Base-by-base conservation (phyloP, 2,113 vertebrate species). In the Dipodomys ordii region DNA sequence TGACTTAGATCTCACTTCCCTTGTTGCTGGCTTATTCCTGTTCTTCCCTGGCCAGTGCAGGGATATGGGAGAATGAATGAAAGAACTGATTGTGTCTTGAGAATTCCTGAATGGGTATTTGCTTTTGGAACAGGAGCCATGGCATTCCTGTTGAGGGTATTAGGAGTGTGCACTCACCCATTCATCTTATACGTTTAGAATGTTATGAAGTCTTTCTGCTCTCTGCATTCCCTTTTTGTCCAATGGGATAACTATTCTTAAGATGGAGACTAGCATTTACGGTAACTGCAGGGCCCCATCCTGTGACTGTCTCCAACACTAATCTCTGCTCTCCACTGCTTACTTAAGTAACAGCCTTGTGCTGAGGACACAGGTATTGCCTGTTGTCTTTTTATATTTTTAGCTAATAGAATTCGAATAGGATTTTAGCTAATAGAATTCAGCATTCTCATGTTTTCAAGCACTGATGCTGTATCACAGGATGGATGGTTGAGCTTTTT, bases 11-110 rank as follows among this genome's bases (percentile, higher is more conserved):
- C 39, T 89, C 49, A 25, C 62, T 85, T 87, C 28, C 28, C 19
- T 73, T 10, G 30, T 73, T 64, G 25, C 69, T 91, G 83, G 83
- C 32, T 87, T 73, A 81, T 87, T 91, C 65, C 81, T 90, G 25
- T 60, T 69, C 65, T 64, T 94, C 22, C 25, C 27, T 32, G 78
- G 65, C 35, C 87, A 88, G 28, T 25, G 60, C 27, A 87, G 30
- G 67, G 72, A 74, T 91, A 64, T 87, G 91, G 93, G 78, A 6
- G n/a, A 91, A 74, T 72, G 69, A 73, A 85, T 60, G 78, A 93
- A 92, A 87, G 32, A 85, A 32, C 83, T 60, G 25, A 46, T 91
- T 91, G 80, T 96, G 90, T 93, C 57, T 0, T 35, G 2, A 57
- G 84, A 68, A 77, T 80, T 81, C 82, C 46, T 23, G 46, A 85